Percentiles rank a stretch among this genome's conserved stretches.
Evolutionary conservation across 1,140 invertebrate genomes (phyloP).

Genomic region (Propsilocerus akamusi): DNA sequence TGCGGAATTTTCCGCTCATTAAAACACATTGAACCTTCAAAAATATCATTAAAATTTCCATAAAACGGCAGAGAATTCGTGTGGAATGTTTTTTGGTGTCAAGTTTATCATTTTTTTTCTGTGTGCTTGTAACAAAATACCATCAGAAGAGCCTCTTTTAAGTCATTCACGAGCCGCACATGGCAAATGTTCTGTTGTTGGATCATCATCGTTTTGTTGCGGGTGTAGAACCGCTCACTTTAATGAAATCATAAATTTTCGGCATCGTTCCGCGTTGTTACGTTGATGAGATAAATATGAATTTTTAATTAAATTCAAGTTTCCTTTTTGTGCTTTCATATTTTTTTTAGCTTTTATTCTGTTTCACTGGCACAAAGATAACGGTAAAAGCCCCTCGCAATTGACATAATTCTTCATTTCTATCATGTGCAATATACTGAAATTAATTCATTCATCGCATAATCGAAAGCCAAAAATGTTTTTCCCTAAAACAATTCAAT

Average conservation of each 20-base stretch:
- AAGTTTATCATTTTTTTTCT: background rate
- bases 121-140: background rate
- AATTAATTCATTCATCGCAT: background rate
- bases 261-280: background rate
- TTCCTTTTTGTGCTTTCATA: background rate
- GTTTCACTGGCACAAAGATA: background rate
- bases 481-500: no score
- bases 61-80: background rate
- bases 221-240: background rate
- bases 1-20: no score
- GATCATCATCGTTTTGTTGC: background rate
- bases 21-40: no score
- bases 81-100: background rate
- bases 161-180: background rate
- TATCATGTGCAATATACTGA: background rate
- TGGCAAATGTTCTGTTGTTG: no score
- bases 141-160: background rate
- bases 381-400: background rate
- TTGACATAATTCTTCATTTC: background rate
- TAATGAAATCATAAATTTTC: conserved; percentile 3
- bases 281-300: conserved; percentile 2
- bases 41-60: no score
- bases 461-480: background rate
- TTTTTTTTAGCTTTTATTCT: background rate
- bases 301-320: conserved; percentile 3